These are phyloP conservation scores for Alfaro cultratus DNA, from an alignment of 2,797 vertebrate species.

Conservation along the genomic window DNA sequence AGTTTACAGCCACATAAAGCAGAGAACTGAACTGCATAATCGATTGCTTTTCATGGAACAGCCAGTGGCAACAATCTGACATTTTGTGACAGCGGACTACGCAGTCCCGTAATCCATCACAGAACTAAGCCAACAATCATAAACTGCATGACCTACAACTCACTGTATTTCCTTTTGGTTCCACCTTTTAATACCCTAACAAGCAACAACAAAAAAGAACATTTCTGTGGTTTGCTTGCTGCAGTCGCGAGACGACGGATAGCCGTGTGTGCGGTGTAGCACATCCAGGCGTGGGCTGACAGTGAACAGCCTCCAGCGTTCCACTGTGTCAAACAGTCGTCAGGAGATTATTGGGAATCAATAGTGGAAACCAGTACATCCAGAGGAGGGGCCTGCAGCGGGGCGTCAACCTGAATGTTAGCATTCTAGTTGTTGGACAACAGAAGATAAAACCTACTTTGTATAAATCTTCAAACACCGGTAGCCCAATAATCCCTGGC, in stretches of 20 bases:
- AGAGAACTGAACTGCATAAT: background rate
- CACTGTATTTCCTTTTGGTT: conserved; percentile 32
- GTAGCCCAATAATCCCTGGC: too few species aligned
- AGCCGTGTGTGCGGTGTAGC: conserved; percentile 35
- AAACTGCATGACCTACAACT: conserved; percentile 25
- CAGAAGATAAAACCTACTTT: too few species aligned
- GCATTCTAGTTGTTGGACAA: background rate
- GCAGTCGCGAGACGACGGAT: conserved; percentile 46
- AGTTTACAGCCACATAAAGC: background rate
- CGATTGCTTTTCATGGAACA: background rate
- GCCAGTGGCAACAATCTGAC: background rate
- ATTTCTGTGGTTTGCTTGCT: conserved; percentile 33
- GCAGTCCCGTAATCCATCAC: conserved; percentile 20
- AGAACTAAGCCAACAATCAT: conserved; percentile 17
- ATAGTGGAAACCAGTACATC: conserved; percentile 49
- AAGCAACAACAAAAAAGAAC: conserved; percentile 7
- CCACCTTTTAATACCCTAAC: conserved; percentile 16
- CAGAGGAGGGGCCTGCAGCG: conserved; percentile 5
- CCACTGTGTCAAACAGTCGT: conserved; percentile 62
- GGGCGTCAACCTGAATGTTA: conserved; percentile 25
- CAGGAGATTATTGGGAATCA: conserved; percentile 67
- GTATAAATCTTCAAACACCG: too few species aligned
- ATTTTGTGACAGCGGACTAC: conserved; percentile 21
- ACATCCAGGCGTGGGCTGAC: conserved; percentile 53
- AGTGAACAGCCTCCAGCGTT: conserved; percentile 47